A percentile compares a stretch with the other conserved stretches of the same genome.
These are phyloP conservation scores for Lasioglossum vierecki DNA, from an alignment of 2,888 invertebrate species.

Conservation along the genomic window DNA sequence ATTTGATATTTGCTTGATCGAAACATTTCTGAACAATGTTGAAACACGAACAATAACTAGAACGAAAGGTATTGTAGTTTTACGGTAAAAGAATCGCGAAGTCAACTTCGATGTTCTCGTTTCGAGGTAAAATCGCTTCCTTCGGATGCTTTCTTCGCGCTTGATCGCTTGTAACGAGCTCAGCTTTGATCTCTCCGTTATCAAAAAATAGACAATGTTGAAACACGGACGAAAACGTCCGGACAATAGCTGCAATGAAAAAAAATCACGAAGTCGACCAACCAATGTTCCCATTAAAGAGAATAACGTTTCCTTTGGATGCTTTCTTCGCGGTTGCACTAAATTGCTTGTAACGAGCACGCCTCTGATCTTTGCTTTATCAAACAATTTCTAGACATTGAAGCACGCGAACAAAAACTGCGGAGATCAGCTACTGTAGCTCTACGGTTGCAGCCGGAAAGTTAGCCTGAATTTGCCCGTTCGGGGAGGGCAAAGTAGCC, in stretches of 20 bases:
- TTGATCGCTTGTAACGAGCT: not conserved
- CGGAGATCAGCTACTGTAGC: not conserved
- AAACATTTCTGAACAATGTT: not conserved
- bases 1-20: not conserved
- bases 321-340: not conserved
- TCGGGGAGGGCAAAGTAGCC: not conserved
- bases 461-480: not conserved
- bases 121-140: not conserved
- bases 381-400: not conserved
- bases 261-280: not conserved
- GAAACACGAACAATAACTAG: not conserved
- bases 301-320: not conserved
- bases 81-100: not conserved
- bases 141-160: not conserved
- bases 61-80: not conserved
- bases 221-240: not conserved
- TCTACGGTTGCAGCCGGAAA: not conserved
- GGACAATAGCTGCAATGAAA: not conserved
- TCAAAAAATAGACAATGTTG: not conserved
- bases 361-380: not conserved
- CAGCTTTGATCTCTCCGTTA: not conserved
- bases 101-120: not conserved
- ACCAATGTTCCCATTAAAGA: not conserved
- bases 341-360: not conserved
- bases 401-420: not conserved